Percentiles rank a stretch among this genome's conserved stretches.
Evolutionary conservation across 1,140 invertebrate genomes (phyloP).

Genomic region (Palaemon carinicauda): DNA sequence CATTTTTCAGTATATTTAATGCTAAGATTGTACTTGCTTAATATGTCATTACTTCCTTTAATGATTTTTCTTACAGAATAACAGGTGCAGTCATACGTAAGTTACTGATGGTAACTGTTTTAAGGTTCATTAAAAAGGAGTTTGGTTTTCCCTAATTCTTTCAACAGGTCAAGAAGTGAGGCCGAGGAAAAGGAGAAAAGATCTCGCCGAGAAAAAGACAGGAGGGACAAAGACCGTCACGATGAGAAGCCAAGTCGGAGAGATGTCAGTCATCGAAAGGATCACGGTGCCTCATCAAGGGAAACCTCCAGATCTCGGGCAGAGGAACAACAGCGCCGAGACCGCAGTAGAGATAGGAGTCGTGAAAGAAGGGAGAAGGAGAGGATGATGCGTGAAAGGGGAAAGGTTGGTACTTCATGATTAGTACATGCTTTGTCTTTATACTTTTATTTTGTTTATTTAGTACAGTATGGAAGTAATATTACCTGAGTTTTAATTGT

Average conservation of each 20-base stretch:
- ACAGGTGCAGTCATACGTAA: constrained; percentile 28
- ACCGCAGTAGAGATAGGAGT: constrained; percentile 65
- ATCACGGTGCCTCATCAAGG: constrained; percentile 23
- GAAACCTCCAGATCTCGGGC: constrained; percentile 61
- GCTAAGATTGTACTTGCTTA: too few relatives aligned
- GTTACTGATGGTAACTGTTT: neutral
- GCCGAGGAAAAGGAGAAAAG: constrained; percentile 41
- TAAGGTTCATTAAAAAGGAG: constrained; percentile 14
- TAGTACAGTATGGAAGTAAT: too few relatives aligned
- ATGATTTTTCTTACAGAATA: constrained; percentile 28
- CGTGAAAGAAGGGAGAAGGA: constrained; percentile 60
- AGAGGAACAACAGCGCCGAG: constrained; percentile 62
- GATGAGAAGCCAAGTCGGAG: neutral
- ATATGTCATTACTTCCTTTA: neutral
- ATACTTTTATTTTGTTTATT: too few relatives aligned
- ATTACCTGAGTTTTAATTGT: too few relatives aligned
- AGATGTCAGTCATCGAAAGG: constrained; percentile 4
- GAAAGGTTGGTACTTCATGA: neutral
- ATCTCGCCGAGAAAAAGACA: constrained; percentile 36
- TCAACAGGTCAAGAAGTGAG: constrained; percentile 32
- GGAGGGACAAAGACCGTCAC: constrained; percentile 11
- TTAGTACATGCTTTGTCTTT: too few relatives aligned
- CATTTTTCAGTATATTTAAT: neutral
- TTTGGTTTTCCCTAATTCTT: constrained; percentile 39
- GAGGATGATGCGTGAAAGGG: constrained; percentile 36